Evolutionary conservation across 2,888 invertebrate species (phyloP), one percentile per base, ranked within the genome.

Genomic region (Sialis lutaria): DNA sequence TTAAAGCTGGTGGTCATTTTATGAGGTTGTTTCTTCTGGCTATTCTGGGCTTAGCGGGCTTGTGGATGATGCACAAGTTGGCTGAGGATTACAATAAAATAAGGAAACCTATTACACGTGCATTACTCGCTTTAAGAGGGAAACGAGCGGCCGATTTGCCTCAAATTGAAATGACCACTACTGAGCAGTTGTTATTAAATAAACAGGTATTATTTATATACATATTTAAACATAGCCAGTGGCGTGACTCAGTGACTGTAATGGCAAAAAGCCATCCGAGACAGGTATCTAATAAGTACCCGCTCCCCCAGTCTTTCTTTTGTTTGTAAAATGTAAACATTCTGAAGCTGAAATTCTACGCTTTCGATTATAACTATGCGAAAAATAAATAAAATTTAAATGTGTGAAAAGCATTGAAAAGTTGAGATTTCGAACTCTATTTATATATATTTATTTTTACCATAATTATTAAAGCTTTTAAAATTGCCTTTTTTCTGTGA

Each of bases 51-150:
- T 56, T 70, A 45, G 64, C 62, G 9, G 69, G 69, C 8, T 53
- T 70, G 50, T 70, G 65, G 63, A 62, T 69, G 63, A 54, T 68
- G 34, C 68, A 69, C 51, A 60, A 60, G 39, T 55, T 69, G 37
- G 67, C 67, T 4, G 62, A 64, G 53, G 67, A 68, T 53, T 67
- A 62, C 54, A 60, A 59, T 50, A 60, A 59, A 49, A 65, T 66
- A 7, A 39, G 42, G 6, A 45, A 45, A 40, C 13, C n/a, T 9
- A 31, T 45, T 12, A n/a, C 9, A 12, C 4, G n/a, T 12, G 44
- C 44, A 5, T 35, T 13, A 3, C 22, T 13, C 8, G 13, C 35
- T 12, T 10, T 42, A 31, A n/a, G 37, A 13, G 6, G 13, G 2
- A 44, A 35, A 44, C 35, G 44, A 22, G 22, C 22, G 22, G 22